Conservation (phyloP, 2,113 vertebrate genomes). For the Pyrgilauda ruficollis region DNA sequence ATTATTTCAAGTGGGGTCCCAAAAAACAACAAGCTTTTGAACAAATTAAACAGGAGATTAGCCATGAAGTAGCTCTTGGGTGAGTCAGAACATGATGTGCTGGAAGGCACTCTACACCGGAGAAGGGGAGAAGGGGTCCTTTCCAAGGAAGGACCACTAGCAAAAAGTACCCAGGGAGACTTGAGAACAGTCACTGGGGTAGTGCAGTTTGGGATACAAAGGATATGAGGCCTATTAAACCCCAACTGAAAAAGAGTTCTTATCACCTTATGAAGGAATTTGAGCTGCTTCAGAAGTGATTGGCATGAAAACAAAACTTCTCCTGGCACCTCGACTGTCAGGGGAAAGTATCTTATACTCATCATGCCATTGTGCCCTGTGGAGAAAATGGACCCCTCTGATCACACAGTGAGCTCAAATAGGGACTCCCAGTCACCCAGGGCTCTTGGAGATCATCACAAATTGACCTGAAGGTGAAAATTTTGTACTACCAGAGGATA, state of each 20-base stretch:
- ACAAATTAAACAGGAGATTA: not conserved
- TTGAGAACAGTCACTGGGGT: no score
- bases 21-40: not conserved
- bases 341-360: not conserved
- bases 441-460: not conserved
- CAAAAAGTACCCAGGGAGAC: not conserved
- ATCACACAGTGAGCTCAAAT: not conserved
- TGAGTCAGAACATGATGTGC: not conserved
- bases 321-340: not conserved
- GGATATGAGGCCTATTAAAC: not conserved
- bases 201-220: not conserved
- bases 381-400: not conserved
- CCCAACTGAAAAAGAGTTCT: not conserved
- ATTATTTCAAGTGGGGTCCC: not conserved
- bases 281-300: not conserved
- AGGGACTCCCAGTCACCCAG: not conserved
- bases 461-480: not conserved
- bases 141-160: not conserved
- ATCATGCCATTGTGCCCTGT: not conserved
- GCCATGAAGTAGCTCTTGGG: not conserved
- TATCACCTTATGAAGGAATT: not conserved
- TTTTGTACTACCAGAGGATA: not conserved
- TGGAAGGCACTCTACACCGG: accelerated
- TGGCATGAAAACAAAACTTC: not conserved
- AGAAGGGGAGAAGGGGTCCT: not conserved